phyloP scores from a whole-genome alignment of 2,113 vertebrate genomes.

The Rhynchopsitta pachyrhyncha region DNA sequence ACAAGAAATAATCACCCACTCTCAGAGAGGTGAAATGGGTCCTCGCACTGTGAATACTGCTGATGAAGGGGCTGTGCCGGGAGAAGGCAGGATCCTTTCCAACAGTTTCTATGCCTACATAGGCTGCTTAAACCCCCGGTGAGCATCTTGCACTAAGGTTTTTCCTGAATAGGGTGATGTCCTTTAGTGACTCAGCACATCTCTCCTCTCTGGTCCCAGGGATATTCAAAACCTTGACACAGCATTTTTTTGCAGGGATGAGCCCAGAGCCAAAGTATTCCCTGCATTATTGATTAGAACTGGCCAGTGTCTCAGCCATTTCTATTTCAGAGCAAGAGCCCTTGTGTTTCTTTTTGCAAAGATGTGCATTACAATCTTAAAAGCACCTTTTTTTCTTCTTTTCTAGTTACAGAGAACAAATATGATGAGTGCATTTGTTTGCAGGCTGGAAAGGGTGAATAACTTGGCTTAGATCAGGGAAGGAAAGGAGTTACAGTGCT shows the following conservation, averaged over 20 bases:
- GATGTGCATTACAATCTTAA: not conserved
- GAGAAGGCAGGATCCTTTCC: not conserved
- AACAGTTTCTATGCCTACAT: not conserved
- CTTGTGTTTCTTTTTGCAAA: not conserved
- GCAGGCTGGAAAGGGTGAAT: not conserved
- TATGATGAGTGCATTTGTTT: not conserved
- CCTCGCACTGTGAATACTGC: conserved; percentile 50
- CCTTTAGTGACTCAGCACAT: not conserved
- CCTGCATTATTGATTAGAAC: not conserved
- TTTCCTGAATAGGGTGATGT: not conserved
- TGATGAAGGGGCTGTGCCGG: conserved; percentile 45
- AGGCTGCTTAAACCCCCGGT: not conserved
- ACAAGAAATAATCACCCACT: conserved; percentile 63
- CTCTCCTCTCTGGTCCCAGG: not conserved
- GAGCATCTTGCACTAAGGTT: accelerated
- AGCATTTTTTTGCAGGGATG: not conserved
- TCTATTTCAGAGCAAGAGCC: not conserved
- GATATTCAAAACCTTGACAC: not conserved
- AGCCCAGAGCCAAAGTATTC: not conserved
- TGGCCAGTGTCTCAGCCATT: not conserved
- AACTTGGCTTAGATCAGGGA: not conserved
- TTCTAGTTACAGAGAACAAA: not conserved
- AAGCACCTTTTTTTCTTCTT: not conserved
- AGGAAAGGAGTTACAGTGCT: not conserved
- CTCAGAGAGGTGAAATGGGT: conserved; percentile 47